Base-by-base conservation (phyloP, 2,113 vertebrate species). In the Steatornis caripensis region DNA sequence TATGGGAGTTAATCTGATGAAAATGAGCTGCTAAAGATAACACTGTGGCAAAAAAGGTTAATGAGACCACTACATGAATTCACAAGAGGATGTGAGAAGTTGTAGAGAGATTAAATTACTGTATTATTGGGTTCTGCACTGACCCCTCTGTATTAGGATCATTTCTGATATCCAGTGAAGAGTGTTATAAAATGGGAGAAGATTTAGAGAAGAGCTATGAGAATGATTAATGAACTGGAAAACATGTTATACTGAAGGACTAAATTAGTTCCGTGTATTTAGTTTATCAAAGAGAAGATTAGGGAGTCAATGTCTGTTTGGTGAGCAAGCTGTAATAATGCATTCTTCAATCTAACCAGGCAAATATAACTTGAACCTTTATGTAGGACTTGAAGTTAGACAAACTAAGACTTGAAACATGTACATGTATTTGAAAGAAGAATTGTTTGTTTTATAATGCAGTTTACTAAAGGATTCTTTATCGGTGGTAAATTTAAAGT, bases 1-100 rank as follows among this genome's bases (percentile, higher is more conserved):
- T 79, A 72, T 46, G 49, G 41, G 37, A 71, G 83, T 90, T 95
- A 95, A 92, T 92, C 91, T 97, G 89, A 93, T 92, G 88, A 95
- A 97, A 97, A 97, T 89, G 95, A 97, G 76, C 86, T 95, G 88
- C 93, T 96, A 88, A 93, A 95, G 94, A 95, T 96, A 97, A 95
- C 79, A 80, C 37, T 74, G 64, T 92, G 93, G 76, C 79, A 96
- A 93, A 93, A 93, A 93, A 95, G 93, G 93, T 96, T 96, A 97
- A 96, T 95, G 95, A 92, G 86, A 89, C 72, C 86, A 90, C 89
- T 95, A 80, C 75, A 70, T 89, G 51, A 86, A 93, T 93, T 84
- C 94, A 92, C 58, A 84, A 90, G 90, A 92, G 76, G 46, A 74
- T 86, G 57, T 23, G 26, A 90, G 88, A 95, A 90, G 68, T 80